Conservation (phyloP, 2,797 vertebrate genomes). For the Chelonia mydas region DNA sequence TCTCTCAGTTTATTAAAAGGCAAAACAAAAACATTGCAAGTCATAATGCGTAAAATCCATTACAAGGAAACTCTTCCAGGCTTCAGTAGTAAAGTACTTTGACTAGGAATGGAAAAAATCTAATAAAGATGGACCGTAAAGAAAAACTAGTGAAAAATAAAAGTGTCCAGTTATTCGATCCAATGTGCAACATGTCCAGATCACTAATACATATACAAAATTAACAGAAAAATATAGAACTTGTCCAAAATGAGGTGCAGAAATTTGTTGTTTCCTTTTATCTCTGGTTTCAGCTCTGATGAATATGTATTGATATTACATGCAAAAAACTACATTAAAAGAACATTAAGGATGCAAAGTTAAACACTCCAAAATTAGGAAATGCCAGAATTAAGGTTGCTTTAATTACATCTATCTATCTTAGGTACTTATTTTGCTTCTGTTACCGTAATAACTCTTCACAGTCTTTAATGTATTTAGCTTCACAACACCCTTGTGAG, state of each 20-base stretch:
- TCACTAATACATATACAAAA: not conserved
- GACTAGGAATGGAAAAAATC: conserved; percentile 5
- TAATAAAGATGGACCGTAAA: not conserved
- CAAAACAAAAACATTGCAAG: not conserved
- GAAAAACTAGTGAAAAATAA: conserved; percentile 7
- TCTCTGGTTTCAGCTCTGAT: not conserved
- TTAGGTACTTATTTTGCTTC: not conserved
- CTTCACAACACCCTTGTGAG: not conserved
- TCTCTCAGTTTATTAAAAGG: not conserved
- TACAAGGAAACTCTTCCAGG: not conserved
- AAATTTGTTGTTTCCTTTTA: not conserved
- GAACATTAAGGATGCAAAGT: not conserved
- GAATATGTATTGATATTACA: not conserved
- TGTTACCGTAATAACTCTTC: not conserved
- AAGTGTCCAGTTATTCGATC: not conserved
- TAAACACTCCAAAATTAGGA: not conserved
- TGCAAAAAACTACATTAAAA: not conserved
- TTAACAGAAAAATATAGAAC: not conserved
- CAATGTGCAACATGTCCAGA: conserved; percentile 10
- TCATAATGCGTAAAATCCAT: not conserved
- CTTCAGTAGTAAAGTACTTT: not conserved
- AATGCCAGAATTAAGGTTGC: not conserved
- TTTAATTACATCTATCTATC: not conserved
- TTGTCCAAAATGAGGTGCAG: not conserved
- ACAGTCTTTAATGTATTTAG: not conserved